Evolutionary conservation across 2,888 invertebrate species (phyloP), one percentile per base, ranked within the genome.

Genomic region (Caenorhabditis sp.): DNA sequence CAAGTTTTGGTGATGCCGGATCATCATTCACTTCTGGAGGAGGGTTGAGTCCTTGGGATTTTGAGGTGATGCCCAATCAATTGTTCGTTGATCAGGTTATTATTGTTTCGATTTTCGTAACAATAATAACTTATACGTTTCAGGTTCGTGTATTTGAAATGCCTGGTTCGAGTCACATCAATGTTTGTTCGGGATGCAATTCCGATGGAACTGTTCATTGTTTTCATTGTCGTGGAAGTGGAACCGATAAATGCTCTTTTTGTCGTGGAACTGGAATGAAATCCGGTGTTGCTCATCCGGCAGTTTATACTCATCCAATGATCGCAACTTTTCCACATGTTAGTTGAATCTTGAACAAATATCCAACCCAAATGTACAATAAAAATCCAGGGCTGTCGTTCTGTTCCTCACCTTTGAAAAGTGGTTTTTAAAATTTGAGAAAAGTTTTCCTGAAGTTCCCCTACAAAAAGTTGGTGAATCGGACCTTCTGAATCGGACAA

Each of bases 251-350:
- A 66, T 87, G 87, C 72, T 76, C 72, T 6, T 86, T 85, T 71
- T 87, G 87, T 70, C 68, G 85, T 55, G 87, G 87, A 26, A 87
- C 87, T 8, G 87, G 87, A n/a, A 87, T 87, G 87, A 88, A 88
- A 65, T 83, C 86, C 1, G 87, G 87, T 43, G 86, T 87, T 5
- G 86, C 87, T 14, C 87, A 87, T 78, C 87, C 87, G 0, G 87
- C 87, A 10, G 84, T 87, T 24, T 84, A 84, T 79, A 86, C 87
- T 3, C 87, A 87, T 71, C 87, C 87, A 26, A 84, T 85, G 82
- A 79, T 88, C 53, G 87, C 83, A 63, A 83, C 86, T 8, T 84
- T 86, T 58, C 85, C 87, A 4, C 83, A 86, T 58, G 83, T 82
- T 53, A 61, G 79, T 69, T 3, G 54, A 51, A n/a, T 55, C 55